Percentiles rank a stretch among this genome's conserved stretches.
Evolutionary conservation across 1,140 invertebrate genomes (phyloP).

Genomic region (Pseudomyrmex gracilis): DNA sequence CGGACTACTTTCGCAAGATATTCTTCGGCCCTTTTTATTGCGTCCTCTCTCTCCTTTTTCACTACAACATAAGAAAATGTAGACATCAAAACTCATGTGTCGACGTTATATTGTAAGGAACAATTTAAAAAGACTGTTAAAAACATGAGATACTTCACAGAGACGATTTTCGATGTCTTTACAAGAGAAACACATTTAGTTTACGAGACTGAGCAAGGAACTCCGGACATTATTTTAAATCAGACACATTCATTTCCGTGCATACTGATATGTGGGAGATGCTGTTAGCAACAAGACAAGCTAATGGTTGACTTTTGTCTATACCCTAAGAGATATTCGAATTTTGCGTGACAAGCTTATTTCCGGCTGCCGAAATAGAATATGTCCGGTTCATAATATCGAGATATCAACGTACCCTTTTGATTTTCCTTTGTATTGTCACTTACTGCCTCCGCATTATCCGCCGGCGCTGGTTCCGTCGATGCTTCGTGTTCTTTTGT

Average conservation of each 20-base stretch:
- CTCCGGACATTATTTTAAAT: constrained; percentile 12
- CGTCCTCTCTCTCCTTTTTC: constrained; percentile 71
- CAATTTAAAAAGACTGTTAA: not conserved
- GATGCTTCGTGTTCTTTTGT: constrained; percentile 54
- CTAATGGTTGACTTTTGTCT: not conserved
- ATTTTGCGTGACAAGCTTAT: constrained; percentile 16
- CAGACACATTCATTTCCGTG: constrained; percentile 40
- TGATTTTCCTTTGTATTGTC: constrained; percentile 65
- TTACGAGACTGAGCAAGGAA: constrained; percentile 15
- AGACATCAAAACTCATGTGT: too few species aligned
- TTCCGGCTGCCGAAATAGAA: constrained; percentile 13
- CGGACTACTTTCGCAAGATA: constrained; percentile 78
- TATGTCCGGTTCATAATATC: constrained; percentile 6
- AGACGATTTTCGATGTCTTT: not conserved
- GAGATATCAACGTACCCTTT: constrained; percentile 69
- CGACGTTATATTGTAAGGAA: not conserved
- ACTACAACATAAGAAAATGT: constrained; percentile 54
- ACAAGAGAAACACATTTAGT: constrained; percentile 15
- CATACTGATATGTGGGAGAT: constrained; percentile 19
- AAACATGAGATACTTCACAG: not conserved
- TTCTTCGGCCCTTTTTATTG: constrained; percentile 75
- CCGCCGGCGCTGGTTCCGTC: constrained; percentile 34
- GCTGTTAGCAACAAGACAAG: constrained; percentile 26
- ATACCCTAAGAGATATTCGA: not conserved
- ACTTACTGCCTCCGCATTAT: constrained; percentile 62